Evolutionary conservation across 2,113 vertebrate genomes (phyloP).

Genomic region (Odocoileus hemionus): DNA sequence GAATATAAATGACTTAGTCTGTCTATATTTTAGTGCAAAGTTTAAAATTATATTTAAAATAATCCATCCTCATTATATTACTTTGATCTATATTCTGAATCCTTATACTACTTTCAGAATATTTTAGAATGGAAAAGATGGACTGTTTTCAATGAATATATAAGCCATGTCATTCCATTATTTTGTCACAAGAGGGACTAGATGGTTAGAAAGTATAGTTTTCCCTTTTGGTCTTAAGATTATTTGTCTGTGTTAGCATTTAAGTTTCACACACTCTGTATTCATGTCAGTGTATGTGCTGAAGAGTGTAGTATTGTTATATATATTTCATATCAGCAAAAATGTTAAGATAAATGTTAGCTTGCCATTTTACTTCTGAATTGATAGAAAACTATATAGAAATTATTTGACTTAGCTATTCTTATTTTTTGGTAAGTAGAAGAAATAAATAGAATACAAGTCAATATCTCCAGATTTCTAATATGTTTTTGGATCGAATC

Average conservation of each 20-base stretch:
- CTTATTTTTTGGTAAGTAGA: not conserved
- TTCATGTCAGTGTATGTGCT: not conserved
- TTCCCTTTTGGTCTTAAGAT: not conserved
- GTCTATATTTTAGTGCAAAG: not conserved
- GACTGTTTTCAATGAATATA: not conserved
- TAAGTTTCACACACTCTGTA: not conserved
- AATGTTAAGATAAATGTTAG: not conserved
- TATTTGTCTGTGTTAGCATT: not conserved
- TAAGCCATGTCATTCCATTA: conserved; percentile 13
- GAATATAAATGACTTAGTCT: not conserved
- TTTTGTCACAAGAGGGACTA: conserved; percentile 73
- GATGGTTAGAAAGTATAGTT: not conserved
- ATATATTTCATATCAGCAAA: not conserved
- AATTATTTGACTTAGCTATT: not conserved
- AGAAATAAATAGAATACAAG: not conserved
- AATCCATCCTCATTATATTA: not conserved
- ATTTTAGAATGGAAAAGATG: not conserved
- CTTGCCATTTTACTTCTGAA: not conserved
- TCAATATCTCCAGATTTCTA: not conserved
- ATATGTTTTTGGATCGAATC: not conserved
- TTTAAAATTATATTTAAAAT: not conserved
- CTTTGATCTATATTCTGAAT: not conserved
- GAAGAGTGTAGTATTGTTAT: not conserved
- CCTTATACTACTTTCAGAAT: not conserved
- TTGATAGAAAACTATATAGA: not conserved